Conservation (phyloP, 2,797 vertebrate species). For the Pelodytes ibericus region DNA sequence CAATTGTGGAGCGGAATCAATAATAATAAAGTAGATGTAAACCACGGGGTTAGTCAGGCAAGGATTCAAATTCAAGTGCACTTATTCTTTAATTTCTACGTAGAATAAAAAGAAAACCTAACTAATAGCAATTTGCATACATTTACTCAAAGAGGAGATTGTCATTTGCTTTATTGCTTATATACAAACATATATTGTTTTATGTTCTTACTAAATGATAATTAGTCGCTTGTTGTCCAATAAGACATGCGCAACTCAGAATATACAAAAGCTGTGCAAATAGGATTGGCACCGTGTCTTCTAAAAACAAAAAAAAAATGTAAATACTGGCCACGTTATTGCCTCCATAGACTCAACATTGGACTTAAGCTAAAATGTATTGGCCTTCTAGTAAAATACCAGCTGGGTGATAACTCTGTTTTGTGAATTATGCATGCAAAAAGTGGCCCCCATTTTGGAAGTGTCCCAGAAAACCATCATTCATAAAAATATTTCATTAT, state of each 20-base stretch:
- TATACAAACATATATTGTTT: not conserved
- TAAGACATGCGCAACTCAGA: not conserved
- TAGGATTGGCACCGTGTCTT: not conserved
- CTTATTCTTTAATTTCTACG: constrained; percentile 2
- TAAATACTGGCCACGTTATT: no score
- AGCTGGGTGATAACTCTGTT: no score
- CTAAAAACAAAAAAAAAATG: no score
- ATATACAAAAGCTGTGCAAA: not conserved
- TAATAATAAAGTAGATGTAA: constrained; percentile 42
- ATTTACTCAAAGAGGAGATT: not conserved
- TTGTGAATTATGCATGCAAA: no score
- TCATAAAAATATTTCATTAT: no score
- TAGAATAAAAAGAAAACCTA: not conserved
- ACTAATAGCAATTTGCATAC: not conserved
- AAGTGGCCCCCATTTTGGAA: no score
- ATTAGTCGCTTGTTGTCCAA: not conserved
- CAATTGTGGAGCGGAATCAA: constrained; percentile 58
- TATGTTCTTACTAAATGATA: not conserved
- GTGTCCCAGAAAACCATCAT: no score
- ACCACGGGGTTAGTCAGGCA: not conserved
- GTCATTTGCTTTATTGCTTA: not conserved
- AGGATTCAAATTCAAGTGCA: constrained; percentile 29
- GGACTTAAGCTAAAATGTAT: no score
- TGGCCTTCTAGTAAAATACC: no score
- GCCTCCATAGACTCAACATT: no score